Percentiles rank a stretch among this genome's conserved stretches.
phyloP scores from a whole-genome alignment of 92 coral and sea anemone species.

The Paragorgia papillata region DNA sequence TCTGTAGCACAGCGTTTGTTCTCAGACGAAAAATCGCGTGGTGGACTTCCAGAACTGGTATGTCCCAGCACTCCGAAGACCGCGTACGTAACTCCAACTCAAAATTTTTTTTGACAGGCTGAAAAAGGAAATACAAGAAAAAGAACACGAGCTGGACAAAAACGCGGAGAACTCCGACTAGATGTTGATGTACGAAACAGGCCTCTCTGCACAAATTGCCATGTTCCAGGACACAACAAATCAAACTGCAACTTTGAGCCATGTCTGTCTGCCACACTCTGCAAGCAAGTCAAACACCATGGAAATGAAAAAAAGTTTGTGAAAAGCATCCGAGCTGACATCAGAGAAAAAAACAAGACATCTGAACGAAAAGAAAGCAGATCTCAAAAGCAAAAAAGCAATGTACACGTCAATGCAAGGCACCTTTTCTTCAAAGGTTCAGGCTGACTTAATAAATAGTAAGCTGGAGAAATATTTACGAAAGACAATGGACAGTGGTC shows the following conservation, averaged over 20 bases:
- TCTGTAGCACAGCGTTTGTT: conserved; percentile 1
- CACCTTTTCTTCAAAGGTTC: conserved; percentile 52
- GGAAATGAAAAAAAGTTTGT: no score
- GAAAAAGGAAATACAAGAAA: conserved; percentile 7
- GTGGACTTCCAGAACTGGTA: not conserved
- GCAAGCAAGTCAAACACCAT: conserved; percentile 9
- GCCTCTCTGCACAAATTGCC: conserved; percentile 2
- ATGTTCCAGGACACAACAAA: conserved; percentile 9
- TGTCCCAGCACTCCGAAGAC: not conserved
- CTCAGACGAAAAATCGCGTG: not conserved
- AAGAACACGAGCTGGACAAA: not conserved
- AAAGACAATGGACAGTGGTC: conserved; percentile 35
- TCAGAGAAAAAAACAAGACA: no score
- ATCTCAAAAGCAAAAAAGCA: conserved; percentile 20
- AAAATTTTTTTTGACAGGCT: conserved; percentile 4
- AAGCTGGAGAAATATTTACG: conserved; percentile 46
- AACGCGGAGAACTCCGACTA: not conserved
- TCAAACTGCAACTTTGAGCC: conserved; percentile 2
- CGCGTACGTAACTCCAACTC: conserved; percentile 1
- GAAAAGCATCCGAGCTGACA: no score
- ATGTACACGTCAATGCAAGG: conserved; percentile 28
- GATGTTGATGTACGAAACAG: not conserved
- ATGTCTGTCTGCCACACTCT: not conserved
- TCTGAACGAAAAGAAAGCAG: no score
- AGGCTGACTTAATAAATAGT: conserved; percentile 42